Conservation (phyloP, 2,888 invertebrate genomes). For the Lingula anatina region DNA sequence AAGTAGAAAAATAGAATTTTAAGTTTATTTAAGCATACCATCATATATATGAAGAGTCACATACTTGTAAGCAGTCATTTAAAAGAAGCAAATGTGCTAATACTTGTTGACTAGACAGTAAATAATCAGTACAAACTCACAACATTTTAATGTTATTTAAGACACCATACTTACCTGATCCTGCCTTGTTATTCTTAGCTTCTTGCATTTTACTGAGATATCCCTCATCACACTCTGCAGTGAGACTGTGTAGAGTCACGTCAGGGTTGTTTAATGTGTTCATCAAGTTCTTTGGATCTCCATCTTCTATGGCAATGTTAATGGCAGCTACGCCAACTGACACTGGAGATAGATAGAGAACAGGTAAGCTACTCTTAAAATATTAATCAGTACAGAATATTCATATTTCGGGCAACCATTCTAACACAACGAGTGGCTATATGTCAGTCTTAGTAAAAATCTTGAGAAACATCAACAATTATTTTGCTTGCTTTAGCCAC, state of each 20-base stretch:
- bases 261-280: conserved; percentile 24
- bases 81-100: no score
- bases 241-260: conserved; percentile 30
- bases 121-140: not conserved
- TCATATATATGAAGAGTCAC: no score
- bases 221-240: conserved; percentile 28
- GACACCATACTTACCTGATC: conserved; percentile 16
- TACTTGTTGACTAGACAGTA: no score
- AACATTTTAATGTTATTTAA: not conserved
- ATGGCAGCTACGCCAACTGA: conserved; percentile 36
- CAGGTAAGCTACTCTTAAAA: not conserved
- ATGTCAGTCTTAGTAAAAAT: no score
- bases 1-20: no score
- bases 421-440: no score
- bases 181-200: conserved; percentile 17
- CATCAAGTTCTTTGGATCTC: conserved; percentile 36
- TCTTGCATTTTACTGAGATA: conserved; percentile 34
- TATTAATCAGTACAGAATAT: no score
- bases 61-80: no score
- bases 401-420: no score
- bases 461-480: no score
- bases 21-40: no score
- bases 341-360: conserved; percentile 28
- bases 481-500: no score
- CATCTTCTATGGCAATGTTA: conserved; percentile 33